phyloP scores from a whole-genome alignment of 2,113 vertebrate genomes.

The Neotragus pygmaeus region DNA sequence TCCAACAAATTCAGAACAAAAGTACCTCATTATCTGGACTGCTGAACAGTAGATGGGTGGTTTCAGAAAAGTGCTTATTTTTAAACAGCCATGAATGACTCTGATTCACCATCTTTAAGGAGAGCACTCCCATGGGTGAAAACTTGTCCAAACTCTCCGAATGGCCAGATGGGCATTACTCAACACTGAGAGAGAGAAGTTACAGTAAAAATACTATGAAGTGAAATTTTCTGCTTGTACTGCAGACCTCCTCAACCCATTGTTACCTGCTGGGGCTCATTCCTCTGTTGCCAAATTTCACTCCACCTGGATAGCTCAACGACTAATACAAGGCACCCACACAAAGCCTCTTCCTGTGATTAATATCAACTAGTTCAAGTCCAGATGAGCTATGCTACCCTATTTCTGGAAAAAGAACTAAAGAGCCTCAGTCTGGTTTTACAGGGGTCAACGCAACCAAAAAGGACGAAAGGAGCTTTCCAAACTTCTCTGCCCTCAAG shows the following conservation, averaged over 20 bases:
- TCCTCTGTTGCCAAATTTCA: background rate
- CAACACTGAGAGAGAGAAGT: background rate
- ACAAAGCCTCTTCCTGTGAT: background rate
- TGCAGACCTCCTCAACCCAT: background rate
- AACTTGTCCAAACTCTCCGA: background rate
- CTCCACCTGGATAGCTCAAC: background rate
- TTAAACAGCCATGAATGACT: background rate
- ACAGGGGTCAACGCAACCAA: slow-evolving; percentile 33
- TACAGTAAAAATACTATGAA: background rate
- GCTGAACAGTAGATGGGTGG: background rate
- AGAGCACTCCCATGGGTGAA: background rate
- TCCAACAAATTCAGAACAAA: background rate
- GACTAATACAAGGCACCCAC: background rate
- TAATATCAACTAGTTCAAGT: slow-evolving; percentile 3
- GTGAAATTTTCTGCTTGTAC: background rate
- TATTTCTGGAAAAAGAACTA: slow-evolving; percentile 50
- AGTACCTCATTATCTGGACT: background rate
- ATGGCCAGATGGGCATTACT: background rate
- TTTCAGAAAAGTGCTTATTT: background rate
- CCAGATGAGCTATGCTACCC: slow-evolving; percentile 57
- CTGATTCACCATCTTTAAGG: background rate
- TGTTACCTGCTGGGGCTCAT: background rate
- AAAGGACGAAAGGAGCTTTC: slow-evolving; percentile 55
- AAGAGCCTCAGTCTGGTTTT: slow-evolving; percentile 65
- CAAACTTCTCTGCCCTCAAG: background rate